These are phyloP conservation scores for Drosophila arawakana DNA, from an alignment of 1,140 invertebrate genomes.

Conservation along the genomic window DNA sequence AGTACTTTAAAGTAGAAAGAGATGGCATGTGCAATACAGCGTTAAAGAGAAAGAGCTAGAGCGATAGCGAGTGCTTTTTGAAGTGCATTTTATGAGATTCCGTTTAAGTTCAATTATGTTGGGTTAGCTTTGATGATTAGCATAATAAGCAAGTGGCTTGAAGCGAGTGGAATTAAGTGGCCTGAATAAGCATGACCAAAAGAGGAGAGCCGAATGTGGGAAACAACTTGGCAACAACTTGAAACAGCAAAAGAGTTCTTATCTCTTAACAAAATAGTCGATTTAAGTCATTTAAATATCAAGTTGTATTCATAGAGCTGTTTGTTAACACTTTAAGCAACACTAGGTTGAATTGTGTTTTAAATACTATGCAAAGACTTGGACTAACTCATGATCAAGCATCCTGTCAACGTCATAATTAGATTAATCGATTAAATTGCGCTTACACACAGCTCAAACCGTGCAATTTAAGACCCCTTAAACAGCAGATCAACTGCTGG, in stretches of 20 bases:
- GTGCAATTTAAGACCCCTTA: background rate
- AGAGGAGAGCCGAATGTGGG: conserved; percentile 12
- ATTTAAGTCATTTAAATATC: background rate
- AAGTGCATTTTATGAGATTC: conserved; percentile 74
- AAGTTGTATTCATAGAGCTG: too few species aligned
- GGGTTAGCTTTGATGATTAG: conserved; percentile 68
- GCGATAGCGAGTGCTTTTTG: background rate
- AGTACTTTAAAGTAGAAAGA: background rate
- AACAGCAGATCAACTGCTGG: background rate
- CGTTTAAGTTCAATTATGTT: conserved; percentile 73
- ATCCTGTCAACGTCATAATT: conserved; percentile 34
- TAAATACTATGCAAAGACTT: too few species aligned
- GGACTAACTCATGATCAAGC: conserved; percentile 5
- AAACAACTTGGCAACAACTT: conserved; percentile 16
- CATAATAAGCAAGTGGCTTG: conserved; percentile 65
- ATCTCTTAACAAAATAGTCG: conserved; percentile 14
- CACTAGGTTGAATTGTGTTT: too few species aligned
- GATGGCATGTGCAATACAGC: background rate
- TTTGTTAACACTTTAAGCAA: too few species aligned
- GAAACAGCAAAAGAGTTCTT: background rate
- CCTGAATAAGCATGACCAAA: conserved; percentile 15
- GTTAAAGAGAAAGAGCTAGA: background rate
- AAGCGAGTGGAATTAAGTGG: conserved; percentile 33
- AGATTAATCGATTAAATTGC: conserved; percentile 19
- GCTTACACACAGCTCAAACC: conserved; percentile 4